Percentiles rank a stretch among this genome's conserved stretches.
phyloP scores from a whole-genome alignment of 53 echinoderm and acorn worm genomes.

The Arbacia lixula region DNA sequence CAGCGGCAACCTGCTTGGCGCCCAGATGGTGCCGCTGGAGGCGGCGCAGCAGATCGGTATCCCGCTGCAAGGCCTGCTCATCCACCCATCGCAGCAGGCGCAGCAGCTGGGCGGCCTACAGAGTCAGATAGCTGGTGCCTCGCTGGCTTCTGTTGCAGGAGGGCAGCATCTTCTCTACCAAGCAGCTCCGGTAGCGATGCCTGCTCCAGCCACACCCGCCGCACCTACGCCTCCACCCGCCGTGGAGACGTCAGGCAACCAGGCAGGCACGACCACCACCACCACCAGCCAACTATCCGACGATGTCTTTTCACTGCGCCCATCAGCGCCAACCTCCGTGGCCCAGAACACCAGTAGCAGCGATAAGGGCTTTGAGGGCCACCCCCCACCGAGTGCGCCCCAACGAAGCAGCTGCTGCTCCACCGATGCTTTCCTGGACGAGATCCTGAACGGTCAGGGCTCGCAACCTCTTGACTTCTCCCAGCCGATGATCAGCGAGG shows the following conservation, averaged over 20 bases:
- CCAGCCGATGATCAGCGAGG: background rate
- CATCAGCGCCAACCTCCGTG: background rate
- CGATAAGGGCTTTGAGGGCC: background rate
- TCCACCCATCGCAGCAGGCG: conserved; percentile 32
- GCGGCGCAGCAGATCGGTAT: conserved; percentile 35
- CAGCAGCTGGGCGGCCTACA: background rate
- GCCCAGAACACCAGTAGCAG: background rate
- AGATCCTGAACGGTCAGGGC: conserved; percentile 6
- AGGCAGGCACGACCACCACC: background rate
- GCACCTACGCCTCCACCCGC: background rate
- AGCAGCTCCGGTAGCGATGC: background rate
- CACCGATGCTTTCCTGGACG: conserved; percentile 44
- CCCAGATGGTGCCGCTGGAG: conserved; percentile 54
- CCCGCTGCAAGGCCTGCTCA: conserved; percentile 38
- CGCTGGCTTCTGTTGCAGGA: background rate
- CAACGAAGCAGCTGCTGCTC: conserved; percentile 27
- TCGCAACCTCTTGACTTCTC: conserved; percentile 48
- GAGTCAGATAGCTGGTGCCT: background rate
- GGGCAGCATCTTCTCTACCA: conserved; percentile 32
- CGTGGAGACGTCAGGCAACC: background rate
- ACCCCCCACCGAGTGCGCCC: background rate
- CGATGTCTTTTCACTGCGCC: conserved; percentile 12
- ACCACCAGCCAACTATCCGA: conserved; percentile 21
- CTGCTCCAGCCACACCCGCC: background rate
- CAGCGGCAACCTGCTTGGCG: conserved; percentile 40